Evolutionary conservation across 2,797 vertebrate species (phyloP).

Genomic region (Mormyrus hasselquistii): DNA sequence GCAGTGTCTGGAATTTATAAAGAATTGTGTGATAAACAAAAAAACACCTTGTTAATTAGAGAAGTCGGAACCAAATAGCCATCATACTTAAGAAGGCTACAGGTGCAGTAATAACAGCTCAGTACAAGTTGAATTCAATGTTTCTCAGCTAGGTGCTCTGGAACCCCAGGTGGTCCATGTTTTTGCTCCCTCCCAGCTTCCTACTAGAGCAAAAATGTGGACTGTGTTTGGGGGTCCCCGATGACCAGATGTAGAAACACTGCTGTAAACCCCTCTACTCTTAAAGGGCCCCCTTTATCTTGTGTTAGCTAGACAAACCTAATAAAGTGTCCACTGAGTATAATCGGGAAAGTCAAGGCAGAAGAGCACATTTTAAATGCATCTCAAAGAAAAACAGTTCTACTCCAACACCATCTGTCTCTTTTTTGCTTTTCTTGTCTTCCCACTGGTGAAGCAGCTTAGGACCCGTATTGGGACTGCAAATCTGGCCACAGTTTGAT

Average conservation of each 20-base stretch:
- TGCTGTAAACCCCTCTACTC: not conserved
- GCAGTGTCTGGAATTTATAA: not conserved
- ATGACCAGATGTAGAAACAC: not conserved
- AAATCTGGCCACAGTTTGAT: slow-evolving; percentile 19
- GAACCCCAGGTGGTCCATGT: not conserved
- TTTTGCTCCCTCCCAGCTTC: not conserved
- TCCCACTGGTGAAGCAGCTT: not conserved
- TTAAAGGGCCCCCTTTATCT: not conserved
- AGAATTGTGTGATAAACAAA: not conserved
- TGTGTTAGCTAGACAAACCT: not conserved
- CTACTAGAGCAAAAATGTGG: not conserved
- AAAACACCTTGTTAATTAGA: not conserved
- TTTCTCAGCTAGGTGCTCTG: not conserved
- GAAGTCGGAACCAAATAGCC: not conserved
- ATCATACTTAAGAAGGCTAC: not conserved
- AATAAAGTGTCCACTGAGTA: not conserved
- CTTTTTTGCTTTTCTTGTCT: not conserved
- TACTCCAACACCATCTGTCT: not conserved
- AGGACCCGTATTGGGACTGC: not conserved
- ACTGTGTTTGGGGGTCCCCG: not conserved
- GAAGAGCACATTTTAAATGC: not conserved
- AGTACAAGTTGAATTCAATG: not conserved
- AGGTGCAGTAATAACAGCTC: not conserved
- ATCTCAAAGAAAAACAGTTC: not conserved
- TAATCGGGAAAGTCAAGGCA: not conserved